Percentiles rank a stretch among this genome's conserved stretches.
Conservation (phyloP, 2,113 vertebrate genomes). For the Cryptomyrus ogoouensis region DNA sequence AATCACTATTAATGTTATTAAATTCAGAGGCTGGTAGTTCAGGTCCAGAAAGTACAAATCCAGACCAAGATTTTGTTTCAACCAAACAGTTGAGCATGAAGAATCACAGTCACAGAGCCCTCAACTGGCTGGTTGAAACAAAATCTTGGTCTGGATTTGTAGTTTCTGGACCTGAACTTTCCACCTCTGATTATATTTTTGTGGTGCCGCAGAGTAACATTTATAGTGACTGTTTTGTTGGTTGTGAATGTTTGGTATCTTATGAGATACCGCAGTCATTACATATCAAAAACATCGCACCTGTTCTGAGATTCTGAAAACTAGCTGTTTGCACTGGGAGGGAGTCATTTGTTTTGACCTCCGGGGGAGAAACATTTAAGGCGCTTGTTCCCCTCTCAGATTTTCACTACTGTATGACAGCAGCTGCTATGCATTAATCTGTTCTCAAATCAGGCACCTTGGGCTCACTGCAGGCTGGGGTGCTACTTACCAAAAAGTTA, state of each 20-base stretch:
- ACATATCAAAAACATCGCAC: background rate
- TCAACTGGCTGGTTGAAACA: too few species aligned
- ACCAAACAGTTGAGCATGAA: too few species aligned
- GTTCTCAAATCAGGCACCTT: background rate
- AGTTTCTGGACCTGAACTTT: too few species aligned
- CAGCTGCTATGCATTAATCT: background rate
- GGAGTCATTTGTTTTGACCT: background rate
- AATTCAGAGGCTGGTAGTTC: too few species aligned
- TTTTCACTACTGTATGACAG: background rate
- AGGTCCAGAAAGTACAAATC: too few species aligned
- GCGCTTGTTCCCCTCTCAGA: background rate
- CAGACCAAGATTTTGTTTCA: too few species aligned
- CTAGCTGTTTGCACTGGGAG: background rate
- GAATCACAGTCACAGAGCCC: too few species aligned
- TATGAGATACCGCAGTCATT: background rate
- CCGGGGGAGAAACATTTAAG: background rate
- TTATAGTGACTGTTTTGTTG: background rate
- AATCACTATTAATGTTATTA: background rate
- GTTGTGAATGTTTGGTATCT: background rate
- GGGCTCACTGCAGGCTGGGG: background rate
- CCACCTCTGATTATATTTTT: background rate
- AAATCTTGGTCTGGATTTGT: too few species aligned
- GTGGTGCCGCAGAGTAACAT: background rate
- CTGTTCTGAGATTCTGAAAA: background rate
- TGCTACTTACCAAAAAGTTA: background rate